Conservation (phyloP, 1,140 invertebrate genomes). For the Aphis gossypii region DNA sequence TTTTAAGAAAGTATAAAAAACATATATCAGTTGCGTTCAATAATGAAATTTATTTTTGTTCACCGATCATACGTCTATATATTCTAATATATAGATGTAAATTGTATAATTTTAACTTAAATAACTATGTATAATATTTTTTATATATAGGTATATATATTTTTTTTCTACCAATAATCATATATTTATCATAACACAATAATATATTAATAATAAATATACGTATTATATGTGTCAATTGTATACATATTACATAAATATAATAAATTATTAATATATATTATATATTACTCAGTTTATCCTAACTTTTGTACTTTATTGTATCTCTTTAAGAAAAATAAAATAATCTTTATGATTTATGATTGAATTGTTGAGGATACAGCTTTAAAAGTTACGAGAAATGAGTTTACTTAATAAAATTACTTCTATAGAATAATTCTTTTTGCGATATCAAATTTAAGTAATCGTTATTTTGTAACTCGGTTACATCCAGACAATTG, state of each 20-base stretch:
- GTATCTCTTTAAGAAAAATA: neutral
- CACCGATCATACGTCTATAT: neutral
- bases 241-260: neutral
- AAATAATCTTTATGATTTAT: neutral
- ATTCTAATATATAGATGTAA: neutral
- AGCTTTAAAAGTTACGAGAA: slow-evolving; percentile 1
- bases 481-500: slow-evolving; percentile 8
- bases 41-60: neutral
- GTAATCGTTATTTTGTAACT: slow-evolving; percentile 16
- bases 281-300: neutral
- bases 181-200: neutral
- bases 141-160: too few relatives aligned
- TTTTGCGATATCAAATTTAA: neutral
- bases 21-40: neutral
- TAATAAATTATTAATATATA: neutral
- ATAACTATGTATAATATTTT: too few relatives aligned
- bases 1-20: neutral
- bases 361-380: neutral
- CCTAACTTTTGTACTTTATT: neutral
- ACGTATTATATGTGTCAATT: too few relatives aligned
- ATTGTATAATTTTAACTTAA: neutral
- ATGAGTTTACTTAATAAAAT: slow-evolving; percentile 7
- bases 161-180: too few relatives aligned
- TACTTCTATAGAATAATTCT: neutral
- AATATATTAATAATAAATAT: too few relatives aligned